Percentiles rank a stretch among this genome's conserved stretches.
phyloP scores from a whole-genome alignment of 1,140 invertebrate species.

The Cataglyphis hispanica region DNA sequence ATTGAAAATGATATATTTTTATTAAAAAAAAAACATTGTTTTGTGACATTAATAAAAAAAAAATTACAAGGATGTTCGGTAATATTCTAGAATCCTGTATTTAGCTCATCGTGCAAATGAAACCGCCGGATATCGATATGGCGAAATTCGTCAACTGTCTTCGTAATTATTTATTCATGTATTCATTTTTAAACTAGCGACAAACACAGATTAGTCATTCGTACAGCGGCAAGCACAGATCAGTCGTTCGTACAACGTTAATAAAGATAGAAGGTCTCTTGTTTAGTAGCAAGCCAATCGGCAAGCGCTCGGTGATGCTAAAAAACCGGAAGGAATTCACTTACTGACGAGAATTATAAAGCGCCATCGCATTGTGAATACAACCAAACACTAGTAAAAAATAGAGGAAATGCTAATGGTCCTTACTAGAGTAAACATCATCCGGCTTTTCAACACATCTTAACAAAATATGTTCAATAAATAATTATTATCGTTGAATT shows the following conservation, averaged over 20 bases:
- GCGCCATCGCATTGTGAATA: background rate
- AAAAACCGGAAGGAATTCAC: background rate
- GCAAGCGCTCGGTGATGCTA: background rate
- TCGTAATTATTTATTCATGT: constrained; percentile 9
- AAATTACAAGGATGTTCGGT: background rate
- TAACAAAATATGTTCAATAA: background rate
- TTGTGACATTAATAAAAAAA: background rate
- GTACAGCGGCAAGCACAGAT: background rate
- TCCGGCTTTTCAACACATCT: background rate
- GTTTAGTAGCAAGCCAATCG: background rate
- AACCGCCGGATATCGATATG: background rate
- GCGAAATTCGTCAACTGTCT: background rate
- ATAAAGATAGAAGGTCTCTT: background rate
- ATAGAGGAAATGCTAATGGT: constrained; percentile 32
- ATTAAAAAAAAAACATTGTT: background rate
- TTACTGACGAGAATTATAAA: constrained; percentile 13
- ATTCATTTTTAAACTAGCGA: background rate
- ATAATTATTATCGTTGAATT: background rate
- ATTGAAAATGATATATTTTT: background rate
- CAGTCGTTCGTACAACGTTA: background rate
- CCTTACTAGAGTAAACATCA: background rate
- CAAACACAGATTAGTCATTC: background rate
- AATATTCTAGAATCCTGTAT: background rate
- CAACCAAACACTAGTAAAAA: background rate
- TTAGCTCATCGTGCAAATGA: background rate